Evolutionary conservation across 2,797 vertebrate genomes (phyloP).

Genomic region (Siniperca undulata): DNA sequence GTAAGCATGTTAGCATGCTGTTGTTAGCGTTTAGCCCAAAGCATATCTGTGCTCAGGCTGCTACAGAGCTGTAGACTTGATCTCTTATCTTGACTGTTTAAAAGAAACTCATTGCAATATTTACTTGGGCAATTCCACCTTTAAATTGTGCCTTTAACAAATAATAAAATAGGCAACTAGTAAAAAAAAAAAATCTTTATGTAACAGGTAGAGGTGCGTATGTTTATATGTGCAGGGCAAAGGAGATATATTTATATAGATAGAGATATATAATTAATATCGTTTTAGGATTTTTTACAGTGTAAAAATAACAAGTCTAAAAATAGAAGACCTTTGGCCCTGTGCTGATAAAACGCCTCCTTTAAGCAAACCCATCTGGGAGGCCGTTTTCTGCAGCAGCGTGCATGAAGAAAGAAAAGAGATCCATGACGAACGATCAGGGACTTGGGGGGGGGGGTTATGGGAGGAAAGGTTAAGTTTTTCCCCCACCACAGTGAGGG

Average conservation of each 20-base stretch:
- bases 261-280: background rate
- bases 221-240: background rate
- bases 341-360: conserved; percentile 19
- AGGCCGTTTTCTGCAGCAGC: conserved; percentile 24
- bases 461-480: too few relatives aligned
- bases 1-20: too few relatives aligned
- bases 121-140: background rate
- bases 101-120: background rate
- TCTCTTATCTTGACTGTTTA: too few relatives aligned
- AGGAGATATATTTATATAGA: too few relatives aligned
- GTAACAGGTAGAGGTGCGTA: too few relatives aligned
- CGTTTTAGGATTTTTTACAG: conserved; percentile 16
- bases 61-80: background rate
- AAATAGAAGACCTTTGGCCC: conserved; percentile 42
- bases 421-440: conserved; percentile 60
- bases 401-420: conserved; percentile 56
- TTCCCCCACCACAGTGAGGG: background rate
- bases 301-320: conserved; percentile 36
- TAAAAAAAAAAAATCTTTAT: background rate
- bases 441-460: conserved; percentile 29
- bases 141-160: background rate
- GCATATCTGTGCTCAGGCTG: too few relatives aligned
- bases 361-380: conserved; percentile 47
- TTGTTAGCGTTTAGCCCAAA: too few relatives aligned
- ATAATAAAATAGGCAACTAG: background rate